A percentile compares a stretch with the other conserved stretches of the same genome.
Conservation (phyloP, 2,888 invertebrate genomes). For the Lochmaea capreae region DNA sequence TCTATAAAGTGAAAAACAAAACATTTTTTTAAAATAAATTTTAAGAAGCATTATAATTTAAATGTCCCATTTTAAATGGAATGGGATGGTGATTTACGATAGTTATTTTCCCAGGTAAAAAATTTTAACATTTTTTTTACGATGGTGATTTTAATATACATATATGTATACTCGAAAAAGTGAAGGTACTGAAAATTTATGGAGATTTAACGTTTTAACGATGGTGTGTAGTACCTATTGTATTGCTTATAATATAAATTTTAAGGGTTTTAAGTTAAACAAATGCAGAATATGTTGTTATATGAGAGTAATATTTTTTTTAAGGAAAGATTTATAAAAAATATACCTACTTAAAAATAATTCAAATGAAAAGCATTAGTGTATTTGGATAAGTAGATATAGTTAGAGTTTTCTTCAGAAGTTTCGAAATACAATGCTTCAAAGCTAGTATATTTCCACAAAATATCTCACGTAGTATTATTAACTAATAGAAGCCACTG, state of each 20-base stretch:
- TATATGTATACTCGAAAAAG: constrained; percentile 30
- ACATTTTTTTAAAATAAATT: background rate
- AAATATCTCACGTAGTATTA: too few relatives aligned
- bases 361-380: too few relatives aligned
- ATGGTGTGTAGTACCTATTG: constrained; percentile 14
- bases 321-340: too few relatives aligned
- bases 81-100: constrained; percentile 24
- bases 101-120: constrained; percentile 23
- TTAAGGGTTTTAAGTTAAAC: background rate
- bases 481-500: too few relatives aligned
- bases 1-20: background rate
- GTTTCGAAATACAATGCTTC: too few relatives aligned
- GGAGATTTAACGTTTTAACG: constrained; percentile 27
- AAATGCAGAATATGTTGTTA: background rate
- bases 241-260: background rate
- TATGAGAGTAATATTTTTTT: too few relatives aligned
- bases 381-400: too few relatives aligned
- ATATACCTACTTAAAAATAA: too few relatives aligned
- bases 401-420: too few relatives aligned
- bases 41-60: constrained; percentile 13
- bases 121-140: constrained; percentile 22
- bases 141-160: constrained; percentile 26
- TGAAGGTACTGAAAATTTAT: constrained; percentile 26
- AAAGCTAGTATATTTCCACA: too few relatives aligned
- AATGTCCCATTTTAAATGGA: constrained; percentile 18